Conservation (phyloP, 2,888 invertebrate species). For the Meiosimyza platycephala region DNA sequence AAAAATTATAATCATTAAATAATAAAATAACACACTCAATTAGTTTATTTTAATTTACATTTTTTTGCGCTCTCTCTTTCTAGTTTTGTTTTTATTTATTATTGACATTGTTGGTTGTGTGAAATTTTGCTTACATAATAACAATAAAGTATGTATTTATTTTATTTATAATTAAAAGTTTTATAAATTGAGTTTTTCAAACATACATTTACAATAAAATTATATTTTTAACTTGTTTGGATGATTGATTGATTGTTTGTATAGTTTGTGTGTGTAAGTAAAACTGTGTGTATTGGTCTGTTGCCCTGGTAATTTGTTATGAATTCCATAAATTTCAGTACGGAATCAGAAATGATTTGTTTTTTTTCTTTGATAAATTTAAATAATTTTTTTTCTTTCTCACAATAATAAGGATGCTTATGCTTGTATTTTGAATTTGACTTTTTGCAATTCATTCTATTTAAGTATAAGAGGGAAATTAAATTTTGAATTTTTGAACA, state of each 20-base stretch:
- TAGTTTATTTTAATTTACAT: conserved; percentile 24
- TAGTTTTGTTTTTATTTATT: neutral
- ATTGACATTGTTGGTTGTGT: conserved; percentile 9
- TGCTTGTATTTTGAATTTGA: no score
- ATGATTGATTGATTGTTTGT: neutral
- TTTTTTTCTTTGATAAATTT: no score
- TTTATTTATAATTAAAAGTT: conserved; percentile 26
- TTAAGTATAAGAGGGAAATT: no score
- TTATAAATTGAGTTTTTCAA: conserved; percentile 23
- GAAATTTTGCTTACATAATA: conserved; percentile 26
- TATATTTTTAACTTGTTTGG: conserved; percentile 33
- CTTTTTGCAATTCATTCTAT: no score
- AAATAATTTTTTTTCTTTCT: no score
- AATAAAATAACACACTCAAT: conserved; percentile 52
- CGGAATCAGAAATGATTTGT: no score
- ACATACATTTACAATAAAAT: conserved; percentile 51
- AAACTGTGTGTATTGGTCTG: neutral
- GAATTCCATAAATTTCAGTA: no score
- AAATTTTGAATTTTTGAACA: no score
- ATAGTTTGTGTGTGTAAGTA: neutral
- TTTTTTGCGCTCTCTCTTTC: neutral
- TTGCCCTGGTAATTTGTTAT: neutral
- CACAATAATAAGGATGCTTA: no score
- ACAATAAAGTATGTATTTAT: conserved; percentile 1
- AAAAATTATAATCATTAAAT: conserved; percentile 55